Percentiles rank a stretch among this genome's conserved stretches.
phyloP scores from a whole-genome alignment of 2,888 invertebrate genomes.

The Meandrusa payeni region DNA sequence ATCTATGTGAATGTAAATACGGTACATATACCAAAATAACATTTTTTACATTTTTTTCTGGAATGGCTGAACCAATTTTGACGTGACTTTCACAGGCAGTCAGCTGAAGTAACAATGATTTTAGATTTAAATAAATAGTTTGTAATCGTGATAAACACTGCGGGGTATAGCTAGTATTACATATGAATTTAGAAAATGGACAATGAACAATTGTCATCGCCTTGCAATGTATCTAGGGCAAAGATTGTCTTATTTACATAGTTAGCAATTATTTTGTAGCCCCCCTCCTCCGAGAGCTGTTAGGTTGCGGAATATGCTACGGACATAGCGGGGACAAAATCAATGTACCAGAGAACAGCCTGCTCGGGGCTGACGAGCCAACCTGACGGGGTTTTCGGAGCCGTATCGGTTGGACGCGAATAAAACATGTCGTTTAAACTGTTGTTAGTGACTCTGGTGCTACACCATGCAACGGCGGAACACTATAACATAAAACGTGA shows the following conservation, averaged over 20 bases:
- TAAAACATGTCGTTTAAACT: conserved; percentile 64
- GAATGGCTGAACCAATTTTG: no score
- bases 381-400: conserved; percentile 33
- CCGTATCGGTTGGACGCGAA: conserved; percentile 28
- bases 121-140: no score
- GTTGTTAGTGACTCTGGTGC: conserved; percentile 63
- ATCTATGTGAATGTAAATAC: no score
- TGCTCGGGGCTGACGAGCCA: conserved; percentile 52
- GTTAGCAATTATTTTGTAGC: conserved; percentile 61
- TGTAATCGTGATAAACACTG: no score
- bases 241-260: conserved; percentile 72
- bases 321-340: conserved; percentile 54
- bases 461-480: conserved; percentile 55
- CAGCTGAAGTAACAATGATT: no score
- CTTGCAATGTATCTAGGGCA: conserved; percentile 29
- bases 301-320: conserved; percentile 42
- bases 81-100: no score
- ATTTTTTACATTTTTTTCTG: no score
- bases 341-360: conserved; percentile 47
- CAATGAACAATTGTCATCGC: no score
- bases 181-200: no score
- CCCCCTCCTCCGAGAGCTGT: conserved; percentile 52
- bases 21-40: no score
- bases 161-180: no score
- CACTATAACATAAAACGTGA: conserved; percentile 73